Evolutionary conservation across 2,888 invertebrate species (phyloP).

Genomic region (Acrobasis suavella): DNA sequence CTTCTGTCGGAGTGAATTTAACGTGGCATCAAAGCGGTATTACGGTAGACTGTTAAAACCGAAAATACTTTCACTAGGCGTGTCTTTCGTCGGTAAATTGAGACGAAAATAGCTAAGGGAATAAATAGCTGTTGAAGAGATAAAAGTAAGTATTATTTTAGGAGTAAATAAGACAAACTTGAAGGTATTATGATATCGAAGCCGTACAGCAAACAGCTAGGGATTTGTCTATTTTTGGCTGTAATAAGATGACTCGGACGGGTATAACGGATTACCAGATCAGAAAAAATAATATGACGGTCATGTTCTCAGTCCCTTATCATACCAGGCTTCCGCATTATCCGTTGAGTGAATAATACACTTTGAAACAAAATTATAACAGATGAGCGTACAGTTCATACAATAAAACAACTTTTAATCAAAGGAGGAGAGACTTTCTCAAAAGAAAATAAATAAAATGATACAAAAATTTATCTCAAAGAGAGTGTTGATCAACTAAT

Average conservation of each 20-base stretch:
- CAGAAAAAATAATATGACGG: slow-evolving; percentile 24
- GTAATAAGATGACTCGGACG: slow-evolving; percentile 26
- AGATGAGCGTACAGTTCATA: too few relatives aligned
- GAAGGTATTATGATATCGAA: slow-evolving; percentile 8
- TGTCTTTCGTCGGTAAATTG: background rate
- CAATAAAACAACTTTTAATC: too few relatives aligned
- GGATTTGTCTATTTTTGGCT: slow-evolving; percentile 28
- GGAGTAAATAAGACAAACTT: slow-evolving; percentile 8
- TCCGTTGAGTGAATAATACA: background rate
- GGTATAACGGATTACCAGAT: slow-evolving; percentile 29
- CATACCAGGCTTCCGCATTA: slow-evolving; percentile 18
- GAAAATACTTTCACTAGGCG: background rate
- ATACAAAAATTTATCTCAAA: too few relatives aligned
- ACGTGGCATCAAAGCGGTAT: background rate
- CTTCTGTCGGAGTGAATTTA: slow-evolving; percentile 7
- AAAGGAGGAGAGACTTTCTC: too few relatives aligned
- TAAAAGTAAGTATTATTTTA: background rate
- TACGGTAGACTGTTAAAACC: background rate
- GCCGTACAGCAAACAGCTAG: slow-evolving; percentile 1
- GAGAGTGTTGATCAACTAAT: too few relatives aligned
- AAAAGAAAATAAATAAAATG: too few relatives aligned
- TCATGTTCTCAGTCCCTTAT: slow-evolving; percentile 21
- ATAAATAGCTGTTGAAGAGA: background rate
- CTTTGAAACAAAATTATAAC: background rate
- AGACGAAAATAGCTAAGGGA: background rate